Percentiles rank a stretch among this genome's conserved stretches.
Evolutionary conservation across 2,113 vertebrate genomes (phyloP).

Genomic region (Lichenostomus cassidix): DNA sequence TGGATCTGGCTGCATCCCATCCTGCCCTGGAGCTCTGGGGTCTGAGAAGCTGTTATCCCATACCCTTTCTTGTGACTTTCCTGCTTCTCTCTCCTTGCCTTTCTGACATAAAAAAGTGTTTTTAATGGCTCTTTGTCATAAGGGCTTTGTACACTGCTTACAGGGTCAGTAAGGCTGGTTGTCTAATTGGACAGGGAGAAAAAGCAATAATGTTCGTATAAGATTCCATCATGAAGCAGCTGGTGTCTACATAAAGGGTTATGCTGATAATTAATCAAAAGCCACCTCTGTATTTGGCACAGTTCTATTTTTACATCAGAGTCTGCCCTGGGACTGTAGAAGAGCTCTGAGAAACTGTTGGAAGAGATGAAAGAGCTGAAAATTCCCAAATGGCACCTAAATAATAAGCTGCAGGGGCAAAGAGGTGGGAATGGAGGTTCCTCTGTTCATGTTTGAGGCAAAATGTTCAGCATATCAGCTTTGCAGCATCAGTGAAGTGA

Average conservation of each 20-base stretch:
- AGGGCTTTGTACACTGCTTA: not conserved
- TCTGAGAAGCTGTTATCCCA: not conserved
- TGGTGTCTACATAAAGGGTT: not conserved
- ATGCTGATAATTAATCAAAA: not conserved
- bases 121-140: not conserved
- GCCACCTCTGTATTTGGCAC: not conserved
- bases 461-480: not conserved
- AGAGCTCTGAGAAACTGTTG: not conserved
- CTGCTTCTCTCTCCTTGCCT: not conserved
- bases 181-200: not conserved
- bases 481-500: not conserved
- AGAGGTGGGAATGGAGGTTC: not conserved
- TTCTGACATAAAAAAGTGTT: not conserved
- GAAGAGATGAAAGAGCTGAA: slow-evolving; percentile 1
- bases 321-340: not conserved
- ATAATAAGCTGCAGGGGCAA: not conserved
- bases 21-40: not conserved
- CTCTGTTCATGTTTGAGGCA: not conserved
- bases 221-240: not conserved
- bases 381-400: not conserved
- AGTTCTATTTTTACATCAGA: not conserved
- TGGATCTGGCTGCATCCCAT: not conserved
- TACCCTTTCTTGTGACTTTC: not conserved
- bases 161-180: not conserved
- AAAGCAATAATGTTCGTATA: not conserved